Percentiles rank a stretch among this genome's conserved stretches.
Conservation (phyloP, 2,888 invertebrate species). For the Diarsia mendica region DNA sequence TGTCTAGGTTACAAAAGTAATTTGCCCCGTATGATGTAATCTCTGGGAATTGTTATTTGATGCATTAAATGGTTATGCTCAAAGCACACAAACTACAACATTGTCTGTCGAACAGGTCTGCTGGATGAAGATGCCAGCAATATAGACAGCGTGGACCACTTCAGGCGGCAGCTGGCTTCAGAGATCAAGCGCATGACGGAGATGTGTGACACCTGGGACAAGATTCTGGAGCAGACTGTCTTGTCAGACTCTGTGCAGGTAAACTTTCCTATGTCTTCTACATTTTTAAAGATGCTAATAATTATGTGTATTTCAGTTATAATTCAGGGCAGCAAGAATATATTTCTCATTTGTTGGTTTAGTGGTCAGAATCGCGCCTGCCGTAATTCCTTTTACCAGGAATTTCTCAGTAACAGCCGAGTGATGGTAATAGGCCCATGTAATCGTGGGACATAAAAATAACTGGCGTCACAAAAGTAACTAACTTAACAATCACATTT, state of each 20-base stretch:
- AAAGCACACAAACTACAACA: neutral
- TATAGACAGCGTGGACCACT: constrained; percentile 79
- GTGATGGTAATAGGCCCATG: no score
- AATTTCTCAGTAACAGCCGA: no score
- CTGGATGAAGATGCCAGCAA: constrained; percentile 81
- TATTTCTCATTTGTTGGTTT: no score
- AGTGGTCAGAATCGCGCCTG: no score
- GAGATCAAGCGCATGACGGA: constrained; percentile 89
- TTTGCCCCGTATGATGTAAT: neutral
- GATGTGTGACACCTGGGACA: constrained; percentile 90
- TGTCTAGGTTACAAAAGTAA: no score
- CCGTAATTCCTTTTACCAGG: no score
- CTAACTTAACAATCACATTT: no score
- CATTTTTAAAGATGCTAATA: neutral
- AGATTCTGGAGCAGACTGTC: constrained; percentile 78
- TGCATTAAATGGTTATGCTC: neutral
- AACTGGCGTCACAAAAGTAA: no score
- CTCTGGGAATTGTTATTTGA: neutral
- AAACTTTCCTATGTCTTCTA: constrained; percentile 6
- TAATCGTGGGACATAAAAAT: no score
- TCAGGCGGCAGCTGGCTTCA: constrained; percentile 84
- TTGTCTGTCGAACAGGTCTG: constrained; percentile 71
- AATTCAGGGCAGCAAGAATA: neutral
- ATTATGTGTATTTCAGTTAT: no score
- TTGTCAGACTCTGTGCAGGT: constrained; percentile 89